A percentile compares a stretch with the other conserved stretches of the same genome.
Evolutionary conservation across 2,797 vertebrate genomes (phyloP).

Genomic region (Ceryle rudis): DNA sequence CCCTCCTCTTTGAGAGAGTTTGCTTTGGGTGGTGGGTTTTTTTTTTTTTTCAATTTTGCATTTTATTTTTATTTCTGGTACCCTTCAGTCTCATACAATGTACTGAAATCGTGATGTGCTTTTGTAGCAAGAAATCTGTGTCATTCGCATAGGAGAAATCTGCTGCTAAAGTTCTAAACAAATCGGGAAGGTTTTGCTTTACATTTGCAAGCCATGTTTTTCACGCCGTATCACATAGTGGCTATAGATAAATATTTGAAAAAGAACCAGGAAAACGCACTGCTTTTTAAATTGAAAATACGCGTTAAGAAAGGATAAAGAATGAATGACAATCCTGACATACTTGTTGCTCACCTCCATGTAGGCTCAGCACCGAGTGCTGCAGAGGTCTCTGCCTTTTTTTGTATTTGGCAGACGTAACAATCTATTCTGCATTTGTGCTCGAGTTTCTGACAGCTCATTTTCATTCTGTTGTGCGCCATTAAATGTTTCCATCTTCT

Average conservation of each 20-base stretch:
- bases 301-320: not conserved
- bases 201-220: not conserved
- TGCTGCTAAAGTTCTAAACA: not conserved
- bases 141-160: not conserved
- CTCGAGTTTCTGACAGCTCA: conserved; percentile 30
- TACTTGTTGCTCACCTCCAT: not conserved
- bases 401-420: not conserved
- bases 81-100: not conserved
- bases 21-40: not conserved
- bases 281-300: not conserved
- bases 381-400: not conserved
- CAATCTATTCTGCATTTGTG: conserved; percentile 35
- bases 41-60: not conserved
- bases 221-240: not conserved
- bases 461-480: not conserved
- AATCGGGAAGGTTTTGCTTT: not conserved
- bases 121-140: not conserved
- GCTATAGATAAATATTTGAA: not conserved
- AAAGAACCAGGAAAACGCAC: not conserved
- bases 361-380: not conserved
- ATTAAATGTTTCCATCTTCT: not conserved
- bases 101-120: not conserved
- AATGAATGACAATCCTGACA: not conserved
- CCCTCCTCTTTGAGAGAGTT: conserved; percentile 26
- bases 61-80: not conserved